A percentile compares a stretch with the other conserved stretches of the same genome.
These are phyloP conservation scores for Eulemur rufifrons DNA, from an alignment of 2,113 vertebrate genomes.

Conservation along the genomic window DNA sequence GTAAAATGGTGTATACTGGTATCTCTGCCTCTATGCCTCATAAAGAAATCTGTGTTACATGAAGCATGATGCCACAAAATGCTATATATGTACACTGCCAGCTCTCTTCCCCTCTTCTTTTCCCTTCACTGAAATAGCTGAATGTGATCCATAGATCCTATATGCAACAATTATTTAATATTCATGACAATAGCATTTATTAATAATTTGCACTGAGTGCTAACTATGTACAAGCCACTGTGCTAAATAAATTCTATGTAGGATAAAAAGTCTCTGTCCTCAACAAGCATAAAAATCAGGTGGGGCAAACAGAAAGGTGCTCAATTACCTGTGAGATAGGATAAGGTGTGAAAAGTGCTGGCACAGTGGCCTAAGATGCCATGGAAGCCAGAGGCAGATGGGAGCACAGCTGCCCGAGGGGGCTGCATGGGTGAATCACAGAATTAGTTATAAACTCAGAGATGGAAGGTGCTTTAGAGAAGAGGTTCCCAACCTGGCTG, in stretches of 20 bases:
- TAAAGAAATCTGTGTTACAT: neutral
- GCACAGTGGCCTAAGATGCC: neutral
- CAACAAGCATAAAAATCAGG: neutral
- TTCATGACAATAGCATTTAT: neutral
- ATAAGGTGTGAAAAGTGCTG: neutral
- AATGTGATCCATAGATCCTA: neutral
- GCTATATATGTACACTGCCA: neutral
- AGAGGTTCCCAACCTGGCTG: neutral
- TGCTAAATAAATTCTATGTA: neutral
- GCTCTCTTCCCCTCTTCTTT: neutral
- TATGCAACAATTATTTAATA: neutral
- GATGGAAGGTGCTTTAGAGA: neutral
- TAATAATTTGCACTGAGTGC: neutral
- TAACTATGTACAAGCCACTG: neutral
- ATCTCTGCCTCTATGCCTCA: neutral
- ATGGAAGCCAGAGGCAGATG: neutral
- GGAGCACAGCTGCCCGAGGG: neutral
- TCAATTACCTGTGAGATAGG: neutral
- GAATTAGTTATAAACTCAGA: neutral
- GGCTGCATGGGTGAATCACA: neutral
- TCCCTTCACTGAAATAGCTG: neutral
- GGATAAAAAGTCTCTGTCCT: neutral
- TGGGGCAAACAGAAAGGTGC: neutral
- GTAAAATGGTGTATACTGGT: neutral
- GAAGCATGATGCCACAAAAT: neutral